These are phyloP conservation scores for Neelides sp. DNA, from an alignment of 1,140 invertebrate genomes.

Conservation along the genomic window DNA sequence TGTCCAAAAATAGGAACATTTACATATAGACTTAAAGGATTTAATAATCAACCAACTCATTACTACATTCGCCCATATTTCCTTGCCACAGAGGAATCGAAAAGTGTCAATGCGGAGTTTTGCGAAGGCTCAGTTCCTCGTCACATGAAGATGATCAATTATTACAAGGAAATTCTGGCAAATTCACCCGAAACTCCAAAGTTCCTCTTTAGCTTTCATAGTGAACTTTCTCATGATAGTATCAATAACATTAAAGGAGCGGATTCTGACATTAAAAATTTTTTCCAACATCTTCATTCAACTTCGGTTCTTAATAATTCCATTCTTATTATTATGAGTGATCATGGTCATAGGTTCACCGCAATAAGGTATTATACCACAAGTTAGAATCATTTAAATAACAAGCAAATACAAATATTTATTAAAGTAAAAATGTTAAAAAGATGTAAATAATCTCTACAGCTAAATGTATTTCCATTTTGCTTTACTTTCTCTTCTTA, in stretches of 20 bases:
- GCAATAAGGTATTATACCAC: constrained; percentile 6
- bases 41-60: constrained; percentile 67
- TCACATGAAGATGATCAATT: constrained; percentile 58
- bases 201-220: constrained; percentile 76
- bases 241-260: constrained; percentile 60
- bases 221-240: constrained; percentile 77
- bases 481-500: constrained; percentile 58
- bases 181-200: constrained; percentile 53
- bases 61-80: constrained; percentile 81
- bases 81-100: constrained; percentile 41
- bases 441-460: not conserved
- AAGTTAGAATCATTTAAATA: too few relatives aligned
- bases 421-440: not conserved
- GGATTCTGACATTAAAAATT: constrained; percentile 55
- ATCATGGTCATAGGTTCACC: constrained; percentile 66
- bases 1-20: constrained; percentile 71
- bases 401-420: not conserved
- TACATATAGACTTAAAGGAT: constrained; percentile 80
- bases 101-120: constrained; percentile 37
- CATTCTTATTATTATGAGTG: constrained; percentile 69
- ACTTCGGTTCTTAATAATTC: constrained; percentile 57
- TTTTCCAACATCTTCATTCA: constrained; percentile 43
- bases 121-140: constrained; percentile 67
- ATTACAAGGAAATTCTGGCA: constrained; percentile 47
- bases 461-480: not conserved